Evolutionary conservation across 2,797 vertebrate species (phyloP).

Genomic region (Takifugu rubripes): DNA sequence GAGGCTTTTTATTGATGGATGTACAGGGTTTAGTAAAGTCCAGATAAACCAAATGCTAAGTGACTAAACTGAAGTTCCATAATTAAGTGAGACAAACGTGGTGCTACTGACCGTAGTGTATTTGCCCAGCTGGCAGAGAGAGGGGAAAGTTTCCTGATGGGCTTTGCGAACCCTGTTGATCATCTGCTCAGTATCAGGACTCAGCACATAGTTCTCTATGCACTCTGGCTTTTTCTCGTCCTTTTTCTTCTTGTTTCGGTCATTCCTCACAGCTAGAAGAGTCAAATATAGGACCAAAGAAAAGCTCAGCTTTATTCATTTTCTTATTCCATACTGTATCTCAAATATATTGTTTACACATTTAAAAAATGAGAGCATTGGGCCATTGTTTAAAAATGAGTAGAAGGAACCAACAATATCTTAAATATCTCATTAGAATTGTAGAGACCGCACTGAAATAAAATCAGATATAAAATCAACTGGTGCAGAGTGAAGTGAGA

Average conservation of each 20-base stretch:
- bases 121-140: slow-evolving; percentile 97
- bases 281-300: background rate
- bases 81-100: background rate
- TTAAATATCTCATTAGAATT: background rate
- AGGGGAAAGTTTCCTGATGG: slow-evolving; percentile 96
- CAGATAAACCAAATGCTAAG: background rate
- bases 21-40: background rate
- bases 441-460: background rate
- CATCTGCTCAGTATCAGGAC: slow-evolving; percentile 92
- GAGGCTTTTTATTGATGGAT: background rate
- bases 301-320: too few relatives aligned
- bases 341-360: background rate
- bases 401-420: background rate
- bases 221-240: slow-evolving; percentile 92
- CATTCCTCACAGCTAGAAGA: slow-evolving; percentile 88
- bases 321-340: background rate
- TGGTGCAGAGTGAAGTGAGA: slow-evolving; percentile 11
- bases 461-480: too few relatives aligned
- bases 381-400: too few relatives aligned
- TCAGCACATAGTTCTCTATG: slow-evolving; percentile 89
- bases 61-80: background rate
- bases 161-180: slow-evolving; percentile 96
- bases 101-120: slow-evolving; percentile 91
- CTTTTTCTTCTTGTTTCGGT: slow-evolving; percentile 99
- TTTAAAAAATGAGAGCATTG: too few relatives aligned